Evolutionary conservation across 2,888 invertebrate species (phyloP).

Genomic region (Anorthoa munda): DNA sequence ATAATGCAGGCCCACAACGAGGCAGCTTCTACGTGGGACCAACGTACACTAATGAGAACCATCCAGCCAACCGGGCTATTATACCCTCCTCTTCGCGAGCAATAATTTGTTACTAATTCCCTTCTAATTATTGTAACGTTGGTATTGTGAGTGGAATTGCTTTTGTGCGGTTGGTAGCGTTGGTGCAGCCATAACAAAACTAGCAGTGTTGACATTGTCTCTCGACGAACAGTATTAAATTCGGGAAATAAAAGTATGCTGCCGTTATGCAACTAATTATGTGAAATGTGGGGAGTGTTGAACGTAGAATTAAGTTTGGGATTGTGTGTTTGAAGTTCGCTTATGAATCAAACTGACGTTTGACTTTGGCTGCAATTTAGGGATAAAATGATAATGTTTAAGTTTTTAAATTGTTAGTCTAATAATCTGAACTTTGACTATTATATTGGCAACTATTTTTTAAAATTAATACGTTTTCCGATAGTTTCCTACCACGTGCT

Average conservation of each 20-base stretch:
- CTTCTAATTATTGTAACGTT: slow-evolving; percentile 84
- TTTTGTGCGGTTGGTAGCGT: slow-evolving; percentile 62
- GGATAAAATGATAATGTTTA: neutral
- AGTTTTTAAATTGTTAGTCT: neutral
- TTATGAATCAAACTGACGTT: slow-evolving; percentile 7
- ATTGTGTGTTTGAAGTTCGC: slow-evolving; percentile 20
- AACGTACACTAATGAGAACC: slow-evolving; percentile 87
- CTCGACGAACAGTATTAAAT: slow-evolving; percentile 41
- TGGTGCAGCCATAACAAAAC: slow-evolving; percentile 60
- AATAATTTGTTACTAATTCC: slow-evolving; percentile 89
- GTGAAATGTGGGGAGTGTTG: neutral
- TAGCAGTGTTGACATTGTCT: slow-evolving; percentile 48
- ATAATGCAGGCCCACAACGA: slow-evolving; percentile 87
- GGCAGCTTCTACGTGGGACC: slow-evolving; percentile 79
- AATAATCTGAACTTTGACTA: neutral
- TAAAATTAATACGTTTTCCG: neutral
- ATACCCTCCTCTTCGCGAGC: slow-evolving; percentile 82
- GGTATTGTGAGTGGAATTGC: slow-evolving; percentile 71
- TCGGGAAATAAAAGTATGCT: slow-evolving; percentile 45
- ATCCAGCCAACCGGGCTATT: slow-evolving; percentile 83
- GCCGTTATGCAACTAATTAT: slow-evolving; percentile 22
- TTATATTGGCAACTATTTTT: neutral
- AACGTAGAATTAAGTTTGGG: slow-evolving; percentile 12
- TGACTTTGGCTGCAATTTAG: neutral
- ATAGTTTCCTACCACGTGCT: neutral